Evolutionary conservation across 2,797 vertebrate species (phyloP).

Genomic region (Neosalanx taihuensis): DNA sequence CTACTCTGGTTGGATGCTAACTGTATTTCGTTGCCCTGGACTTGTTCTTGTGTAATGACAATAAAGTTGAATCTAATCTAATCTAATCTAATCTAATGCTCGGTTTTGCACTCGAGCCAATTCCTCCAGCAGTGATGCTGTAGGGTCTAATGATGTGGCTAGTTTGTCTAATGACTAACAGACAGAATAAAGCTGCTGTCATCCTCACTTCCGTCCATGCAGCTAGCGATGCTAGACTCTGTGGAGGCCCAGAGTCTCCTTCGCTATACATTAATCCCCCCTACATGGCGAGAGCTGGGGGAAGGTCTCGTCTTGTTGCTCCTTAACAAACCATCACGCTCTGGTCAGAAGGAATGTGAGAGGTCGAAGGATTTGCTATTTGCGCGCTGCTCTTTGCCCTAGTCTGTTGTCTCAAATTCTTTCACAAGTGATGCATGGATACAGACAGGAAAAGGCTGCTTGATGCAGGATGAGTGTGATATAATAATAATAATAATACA

Average conservation of each 20-base stretch:
- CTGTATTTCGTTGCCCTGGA: too few relatives aligned
- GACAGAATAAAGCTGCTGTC: slow-evolving; percentile 25
- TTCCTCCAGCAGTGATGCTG: background rate
- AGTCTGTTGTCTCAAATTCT: background rate
- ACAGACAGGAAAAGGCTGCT: background rate
- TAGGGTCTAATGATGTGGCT: slow-evolving; percentile 28
- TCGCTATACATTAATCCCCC: slow-evolving; percentile 16
- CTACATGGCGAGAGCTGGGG: slow-evolving; percentile 10
- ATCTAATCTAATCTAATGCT: background rate
- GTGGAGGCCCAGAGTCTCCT: slow-evolving; percentile 6
- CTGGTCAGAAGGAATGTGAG: slow-evolving; percentile 17
- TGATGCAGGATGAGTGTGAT: background rate
- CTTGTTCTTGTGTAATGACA: too few relatives aligned
- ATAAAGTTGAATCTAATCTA: too few relatives aligned
- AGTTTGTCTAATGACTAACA: slow-evolving; percentile 25
- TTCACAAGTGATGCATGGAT: background rate
- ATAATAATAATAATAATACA: too few relatives aligned
- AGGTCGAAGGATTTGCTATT: slow-evolving; percentile 18
- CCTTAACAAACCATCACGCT: slow-evolving; percentile 1
- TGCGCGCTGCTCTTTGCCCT: background rate
- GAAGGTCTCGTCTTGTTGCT: background rate
- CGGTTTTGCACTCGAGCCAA: background rate
- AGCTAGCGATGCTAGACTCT: slow-evolving; percentile 7
- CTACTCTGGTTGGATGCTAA: too few relatives aligned
- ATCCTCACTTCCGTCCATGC: slow-evolving; percentile 6